These are phyloP conservation scores for Heterodera carotae DNA, from an alignment of 1,140 invertebrate genomes.

Conservation along the genomic window DNA sequence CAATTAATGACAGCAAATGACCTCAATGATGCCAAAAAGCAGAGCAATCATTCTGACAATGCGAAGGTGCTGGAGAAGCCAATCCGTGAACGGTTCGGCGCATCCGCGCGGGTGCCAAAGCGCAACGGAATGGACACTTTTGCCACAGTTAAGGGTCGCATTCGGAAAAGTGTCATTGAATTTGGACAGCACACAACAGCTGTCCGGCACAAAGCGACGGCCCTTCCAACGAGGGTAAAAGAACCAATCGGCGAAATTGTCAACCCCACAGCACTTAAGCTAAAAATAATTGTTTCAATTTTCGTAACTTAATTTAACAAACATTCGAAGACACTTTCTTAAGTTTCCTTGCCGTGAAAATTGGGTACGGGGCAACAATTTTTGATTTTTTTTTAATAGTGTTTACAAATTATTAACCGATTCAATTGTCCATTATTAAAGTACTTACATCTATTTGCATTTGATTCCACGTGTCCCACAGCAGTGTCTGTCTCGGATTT, in stretches of 20 bases:
- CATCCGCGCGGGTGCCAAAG: slow-evolving; percentile 52
- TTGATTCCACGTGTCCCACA: slow-evolving; percentile 50
- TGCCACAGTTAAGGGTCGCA: slow-evolving; percentile 58
- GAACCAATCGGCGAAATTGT: slow-evolving; percentile 56
- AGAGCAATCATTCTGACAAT: slow-evolving; percentile 51
- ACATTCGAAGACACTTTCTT: too few species aligned
- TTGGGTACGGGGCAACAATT: too few species aligned
- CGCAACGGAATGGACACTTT: slow-evolving; percentile 30
- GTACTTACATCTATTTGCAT: slow-evolving; percentile 47
- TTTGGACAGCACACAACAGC: slow-evolving; percentile 50
- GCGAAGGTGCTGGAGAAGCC: slow-evolving; percentile 56
- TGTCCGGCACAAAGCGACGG: slow-evolving; percentile 60
- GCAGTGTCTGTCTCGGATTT: neutral
- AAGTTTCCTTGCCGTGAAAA: too few species aligned
- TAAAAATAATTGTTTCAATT: slow-evolving; percentile 33
- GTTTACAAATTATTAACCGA: slow-evolving; percentile 25
- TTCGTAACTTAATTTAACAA: too few species aligned
- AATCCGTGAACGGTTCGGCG: slow-evolving; percentile 56
- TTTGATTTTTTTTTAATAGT: too few species aligned
- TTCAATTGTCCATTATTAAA: neutral
- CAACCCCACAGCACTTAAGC: slow-evolving; percentile 60
- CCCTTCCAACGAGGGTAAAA: slow-evolving; percentile 46
- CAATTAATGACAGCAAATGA: slow-evolving; percentile 18
- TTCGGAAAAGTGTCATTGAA: slow-evolving; percentile 40
- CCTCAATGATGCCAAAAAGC: slow-evolving; percentile 53